Percentiles rank a stretch among this genome's conserved stretches.
phyloP scores from a whole-genome alignment of 1,140 invertebrate genomes.

The Popillia japonica region DNA sequence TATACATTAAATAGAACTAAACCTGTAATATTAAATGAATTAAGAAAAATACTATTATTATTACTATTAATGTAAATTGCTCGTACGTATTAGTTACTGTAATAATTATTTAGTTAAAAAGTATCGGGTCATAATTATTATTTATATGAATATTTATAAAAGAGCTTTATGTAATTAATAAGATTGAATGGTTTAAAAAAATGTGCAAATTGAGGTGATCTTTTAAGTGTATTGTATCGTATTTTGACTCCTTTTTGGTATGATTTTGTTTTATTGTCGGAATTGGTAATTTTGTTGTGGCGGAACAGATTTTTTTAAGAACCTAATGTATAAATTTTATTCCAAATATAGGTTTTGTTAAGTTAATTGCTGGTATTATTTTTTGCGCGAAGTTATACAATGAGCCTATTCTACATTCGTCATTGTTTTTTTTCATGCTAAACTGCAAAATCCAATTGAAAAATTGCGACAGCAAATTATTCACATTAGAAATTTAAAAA shows the following conservation, averaged over 20 bases:
- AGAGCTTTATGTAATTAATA: background rate
- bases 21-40: conserved; percentile 9
- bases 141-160: conserved; percentile 9
- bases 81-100: background rate
- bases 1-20: background rate
- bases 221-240: background rate
- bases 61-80: background rate
- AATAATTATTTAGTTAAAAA: background rate
- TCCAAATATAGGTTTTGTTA: conserved; percentile 1
- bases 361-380: background rate
- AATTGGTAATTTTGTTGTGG: background rate
- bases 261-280: background rate
- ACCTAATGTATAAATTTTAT: background rate
- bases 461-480: no score
- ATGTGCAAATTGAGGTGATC: background rate
- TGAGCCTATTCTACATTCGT: no score
- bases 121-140: background rate
- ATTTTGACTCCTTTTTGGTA: background rate
- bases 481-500: no score
- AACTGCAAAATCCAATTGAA: no score
- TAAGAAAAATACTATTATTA: background rate
- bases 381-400: no score
- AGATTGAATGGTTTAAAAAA: background rate
- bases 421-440: no score
- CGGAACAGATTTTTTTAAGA: background rate